phyloP scores from a whole-genome alignment of 1,140 invertebrate genomes.

The Drosophila persimilis region DNA sequence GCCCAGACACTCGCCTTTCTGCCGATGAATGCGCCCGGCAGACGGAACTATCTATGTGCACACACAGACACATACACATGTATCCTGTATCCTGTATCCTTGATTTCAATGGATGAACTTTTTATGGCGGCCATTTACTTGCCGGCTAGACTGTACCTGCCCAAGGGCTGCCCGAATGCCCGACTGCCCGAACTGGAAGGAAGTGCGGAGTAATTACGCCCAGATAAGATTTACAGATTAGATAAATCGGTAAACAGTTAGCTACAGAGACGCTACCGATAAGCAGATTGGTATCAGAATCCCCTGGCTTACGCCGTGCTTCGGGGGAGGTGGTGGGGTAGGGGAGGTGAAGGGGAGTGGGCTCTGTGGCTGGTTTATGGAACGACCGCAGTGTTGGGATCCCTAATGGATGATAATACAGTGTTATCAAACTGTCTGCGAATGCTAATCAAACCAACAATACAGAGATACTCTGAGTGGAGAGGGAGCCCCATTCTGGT shows the following conservation, averaged over 20 bases:
- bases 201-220: slow-evolving; percentile 45
- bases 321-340: not conserved
- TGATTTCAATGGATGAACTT: slow-evolving; percentile 22
- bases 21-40: slow-evolving; percentile 1
- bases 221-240: slow-evolving; percentile 63
- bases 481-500: too few relatives aligned
- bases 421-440: too few relatives aligned
- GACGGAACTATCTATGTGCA: not conserved
- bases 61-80: slow-evolving; percentile 4
- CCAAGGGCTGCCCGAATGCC: slow-evolving; percentile 13
- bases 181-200: slow-evolving; percentile 6
- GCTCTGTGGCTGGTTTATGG: slow-evolving; percentile 1
- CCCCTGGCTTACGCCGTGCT: slow-evolving; percentile 18
- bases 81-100: slow-evolving; percentile 7
- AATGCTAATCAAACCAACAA: too few relatives aligned
- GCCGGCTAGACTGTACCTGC: slow-evolving; percentile 8
- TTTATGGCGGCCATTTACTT: slow-evolving; percentile 36
- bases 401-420: too few relatives aligned
- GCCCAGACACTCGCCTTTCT: not conserved
- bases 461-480: too few relatives aligned
- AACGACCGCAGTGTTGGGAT: not conserved
- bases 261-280: slow-evolving; percentile 36
- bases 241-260: slow-evolving; percentile 58
- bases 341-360: too few relatives aligned
- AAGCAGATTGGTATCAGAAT: slow-evolving; percentile 47